Conservation (phyloP, 1,140 invertebrate species). For the Euwallacea similis region DNA sequence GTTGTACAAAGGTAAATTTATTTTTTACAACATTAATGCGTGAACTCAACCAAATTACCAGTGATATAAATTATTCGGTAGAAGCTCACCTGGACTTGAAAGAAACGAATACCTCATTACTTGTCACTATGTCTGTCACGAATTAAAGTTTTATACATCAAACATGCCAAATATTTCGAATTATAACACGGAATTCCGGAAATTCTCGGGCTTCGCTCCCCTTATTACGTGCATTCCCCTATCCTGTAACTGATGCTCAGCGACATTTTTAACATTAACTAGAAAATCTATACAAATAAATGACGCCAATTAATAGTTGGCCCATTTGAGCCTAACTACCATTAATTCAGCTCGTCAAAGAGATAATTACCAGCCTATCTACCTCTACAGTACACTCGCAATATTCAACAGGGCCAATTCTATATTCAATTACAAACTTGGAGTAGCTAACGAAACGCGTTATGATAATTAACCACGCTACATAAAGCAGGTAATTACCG, state of each 20-base stretch:
- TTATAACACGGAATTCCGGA: background rate
- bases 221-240: background rate
- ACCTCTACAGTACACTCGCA: background rate
- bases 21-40: background rate
- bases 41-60: background rate
- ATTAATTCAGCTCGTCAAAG: background rate
- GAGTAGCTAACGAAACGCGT: constrained; percentile 8
- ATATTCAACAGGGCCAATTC: constrained; percentile 6
- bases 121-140: no score
- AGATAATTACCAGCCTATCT: background rate
- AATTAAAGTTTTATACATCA: background rate
- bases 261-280: background rate
- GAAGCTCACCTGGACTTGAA: no score
- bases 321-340: background rate
- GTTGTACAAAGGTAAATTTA: background rate
- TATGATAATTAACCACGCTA: constrained; percentile 6
- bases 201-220: background rate
- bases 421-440: constrained; percentile 12
- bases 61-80: background rate
- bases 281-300: background rate
- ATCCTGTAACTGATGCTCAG: background rate
- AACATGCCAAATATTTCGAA: background rate
- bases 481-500: background rate
- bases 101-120: no score
- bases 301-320: background rate